These are phyloP conservation scores for Anoplolepis gracilipes DNA, from an alignment of 1,140 invertebrate genomes.

Conservation along the genomic window DNA sequence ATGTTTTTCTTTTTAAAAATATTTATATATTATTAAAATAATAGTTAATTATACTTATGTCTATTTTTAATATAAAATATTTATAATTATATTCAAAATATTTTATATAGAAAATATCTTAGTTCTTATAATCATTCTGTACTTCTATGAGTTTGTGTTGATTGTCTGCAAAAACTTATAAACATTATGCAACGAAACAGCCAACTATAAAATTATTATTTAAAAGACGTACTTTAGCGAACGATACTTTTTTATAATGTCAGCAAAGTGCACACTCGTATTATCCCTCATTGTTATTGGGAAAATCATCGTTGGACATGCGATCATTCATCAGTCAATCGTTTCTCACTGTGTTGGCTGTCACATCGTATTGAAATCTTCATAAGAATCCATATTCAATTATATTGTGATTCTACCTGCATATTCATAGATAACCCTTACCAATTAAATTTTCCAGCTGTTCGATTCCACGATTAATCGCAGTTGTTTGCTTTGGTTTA, in stretches of 20 bases:
- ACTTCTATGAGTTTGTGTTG: not conserved
- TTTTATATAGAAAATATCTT: not conserved
- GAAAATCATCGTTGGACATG: conserved; percentile 26
- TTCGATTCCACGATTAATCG: conserved; percentile 23
- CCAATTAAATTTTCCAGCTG: conserved; percentile 55
- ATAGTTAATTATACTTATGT: too few relatives aligned
- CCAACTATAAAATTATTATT: not conserved
- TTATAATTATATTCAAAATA: not conserved
- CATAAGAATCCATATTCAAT: conserved; percentile 58
- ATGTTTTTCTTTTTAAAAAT: not conserved
- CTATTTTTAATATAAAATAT: not conserved
- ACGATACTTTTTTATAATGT: conserved; percentile 15
- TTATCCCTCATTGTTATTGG: conserved; percentile 43
- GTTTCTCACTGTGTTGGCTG: conserved; percentile 29
- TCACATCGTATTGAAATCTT: conserved; percentile 57
- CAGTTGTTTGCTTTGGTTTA: conserved; percentile 24
- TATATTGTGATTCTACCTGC: conserved; percentile 20
- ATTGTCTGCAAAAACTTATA: not conserved
- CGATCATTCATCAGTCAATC: conserved; percentile 64
- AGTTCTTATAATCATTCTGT: not conserved
- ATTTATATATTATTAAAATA: not conserved
- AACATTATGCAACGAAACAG: conserved; percentile 14
- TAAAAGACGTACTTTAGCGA: conserved; percentile 8
- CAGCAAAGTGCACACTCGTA: conserved; percentile 10
- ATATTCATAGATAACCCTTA: not conserved